Evolutionary conservation across 2,113 vertebrate species (phyloP).

Genomic region (Dendropsophus ebraccatus): DNA sequence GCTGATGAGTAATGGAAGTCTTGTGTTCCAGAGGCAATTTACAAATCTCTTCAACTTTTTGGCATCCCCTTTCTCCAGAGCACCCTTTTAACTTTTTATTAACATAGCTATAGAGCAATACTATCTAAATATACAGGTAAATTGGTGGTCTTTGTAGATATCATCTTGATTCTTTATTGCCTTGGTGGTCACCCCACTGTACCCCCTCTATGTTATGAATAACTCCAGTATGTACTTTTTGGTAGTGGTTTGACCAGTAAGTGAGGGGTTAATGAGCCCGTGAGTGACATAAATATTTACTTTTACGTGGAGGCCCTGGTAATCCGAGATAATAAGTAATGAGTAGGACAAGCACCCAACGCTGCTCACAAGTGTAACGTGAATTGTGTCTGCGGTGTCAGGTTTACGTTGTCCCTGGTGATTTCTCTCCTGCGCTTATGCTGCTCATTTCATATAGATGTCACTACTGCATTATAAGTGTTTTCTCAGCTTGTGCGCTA

Average conservation of each 20-base stretch:
- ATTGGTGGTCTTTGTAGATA: not conserved
- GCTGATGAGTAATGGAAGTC: too few species aligned
- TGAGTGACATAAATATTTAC: constrained; percentile 22
- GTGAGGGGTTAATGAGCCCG: constrained; percentile 8
- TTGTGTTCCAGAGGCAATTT: too few species aligned
- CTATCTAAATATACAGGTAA: not conserved
- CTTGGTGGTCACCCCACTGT: too few species aligned
- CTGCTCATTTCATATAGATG: constrained; percentile 72
- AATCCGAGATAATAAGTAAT: constrained; percentile 50
- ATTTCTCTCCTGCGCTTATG: constrained; percentile 61
- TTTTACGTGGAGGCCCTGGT: constrained; percentile 1
- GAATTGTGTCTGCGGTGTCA: constrained; percentile 45
- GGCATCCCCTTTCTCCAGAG: too few species aligned
- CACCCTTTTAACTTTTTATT: too few species aligned
- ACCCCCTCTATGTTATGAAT: not conserved
- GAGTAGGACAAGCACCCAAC: constrained; percentile 24
- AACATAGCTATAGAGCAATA: too few species aligned
- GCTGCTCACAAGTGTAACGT: constrained; percentile 25
- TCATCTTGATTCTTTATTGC: not conserved
- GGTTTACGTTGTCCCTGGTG: constrained; percentile 7
- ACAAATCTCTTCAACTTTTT: too few species aligned
- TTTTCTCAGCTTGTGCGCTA: constrained; percentile 59
- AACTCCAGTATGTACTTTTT: not conserved
- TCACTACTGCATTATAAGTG: constrained; percentile 72
- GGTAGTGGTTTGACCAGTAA: not conserved